phyloP scores from a whole-genome alignment of 1,140 invertebrate species.

The Polypedilum vanderplanki region DNA sequence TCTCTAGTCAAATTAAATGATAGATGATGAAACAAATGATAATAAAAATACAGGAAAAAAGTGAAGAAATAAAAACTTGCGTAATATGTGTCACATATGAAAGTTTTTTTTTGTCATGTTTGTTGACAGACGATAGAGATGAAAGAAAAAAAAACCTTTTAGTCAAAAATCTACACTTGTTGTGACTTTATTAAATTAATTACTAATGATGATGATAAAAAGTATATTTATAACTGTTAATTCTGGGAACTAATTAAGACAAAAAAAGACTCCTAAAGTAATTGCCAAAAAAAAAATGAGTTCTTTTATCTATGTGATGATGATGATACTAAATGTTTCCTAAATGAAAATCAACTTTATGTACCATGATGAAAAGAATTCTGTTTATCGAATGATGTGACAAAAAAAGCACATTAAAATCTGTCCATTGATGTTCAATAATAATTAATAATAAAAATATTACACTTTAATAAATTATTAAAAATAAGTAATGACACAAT shows the following conservation, averaged over 20 bases:
- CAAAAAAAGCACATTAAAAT: neutral
- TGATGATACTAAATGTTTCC: too few species aligned
- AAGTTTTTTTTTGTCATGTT: conserved; percentile 10
- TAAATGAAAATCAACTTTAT: too few species aligned
- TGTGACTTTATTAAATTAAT: conserved; percentile 1
- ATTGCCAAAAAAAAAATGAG: neutral
- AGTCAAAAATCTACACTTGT: conserved; percentile 15
- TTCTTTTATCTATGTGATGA: neutral
- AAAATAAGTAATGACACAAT: neutral
- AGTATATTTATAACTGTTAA: neutral
- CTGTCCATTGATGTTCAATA: neutral
- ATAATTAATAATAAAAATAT: neutral
- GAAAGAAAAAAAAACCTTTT: neutral
- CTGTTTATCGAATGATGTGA: too few species aligned
- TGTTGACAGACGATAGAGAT: neutral
- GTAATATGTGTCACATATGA: conserved; percentile 4
- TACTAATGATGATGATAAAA: neutral
- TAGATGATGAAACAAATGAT: neutral
- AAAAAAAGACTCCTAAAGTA: neutral
- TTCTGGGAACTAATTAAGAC: neutral
- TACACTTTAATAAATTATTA: neutral
- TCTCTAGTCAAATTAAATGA: too few species aligned
- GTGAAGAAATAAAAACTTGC: neutral
- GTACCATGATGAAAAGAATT: too few species aligned
- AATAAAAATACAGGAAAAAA: conserved; percentile 10